Percentiles rank a stretch among this genome's conserved stretches.
These are phyloP conservation scores for Pedionomus torquatus DNA, from an alignment of 2,113 vertebrate species.

Conservation along the genomic window DNA sequence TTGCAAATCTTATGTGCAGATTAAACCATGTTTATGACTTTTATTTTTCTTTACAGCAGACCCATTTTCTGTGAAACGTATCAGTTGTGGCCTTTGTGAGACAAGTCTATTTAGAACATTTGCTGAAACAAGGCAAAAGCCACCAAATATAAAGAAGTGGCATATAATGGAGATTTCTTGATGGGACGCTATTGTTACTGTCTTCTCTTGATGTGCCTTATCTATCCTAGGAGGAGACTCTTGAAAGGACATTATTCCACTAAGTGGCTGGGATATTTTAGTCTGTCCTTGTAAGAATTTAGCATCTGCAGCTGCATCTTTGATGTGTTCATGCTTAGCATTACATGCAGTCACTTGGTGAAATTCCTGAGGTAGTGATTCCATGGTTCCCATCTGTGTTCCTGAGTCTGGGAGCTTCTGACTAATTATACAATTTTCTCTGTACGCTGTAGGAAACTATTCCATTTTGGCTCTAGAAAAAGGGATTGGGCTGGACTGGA, in stretches of 20 bases:
- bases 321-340: slow-evolving; percentile 27
- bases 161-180: neutral
- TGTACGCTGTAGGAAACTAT: slow-evolving; percentile 52
- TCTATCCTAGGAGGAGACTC: neutral
- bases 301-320: slow-evolving; percentile 37
- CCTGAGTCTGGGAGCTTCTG: slow-evolving; percentile 39
- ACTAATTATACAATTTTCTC: slow-evolving; percentile 51
- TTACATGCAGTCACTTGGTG: slow-evolving; percentile 14
- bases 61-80: neutral
- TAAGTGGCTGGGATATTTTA: neutral
- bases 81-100: neutral
- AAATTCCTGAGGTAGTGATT: slow-evolving; percentile 46
- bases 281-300: neutral
- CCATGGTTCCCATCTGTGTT: slow-evolving; percentile 52
- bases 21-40: neutral
- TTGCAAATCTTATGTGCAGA: neutral
- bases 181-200: neutral
- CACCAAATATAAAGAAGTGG: neutral
- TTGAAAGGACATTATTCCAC: neutral
- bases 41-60: neutral
- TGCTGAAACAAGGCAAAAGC: neutral
- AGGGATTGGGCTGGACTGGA: slow-evolving; percentile 32
- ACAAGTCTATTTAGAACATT: neutral
- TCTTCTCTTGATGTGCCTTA: neutral
- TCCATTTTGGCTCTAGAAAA: slow-evolving; percentile 48